phyloP scores from a whole-genome alignment of 2,113 vertebrate species.

The Acanthochromis polyacanthus region DNA sequence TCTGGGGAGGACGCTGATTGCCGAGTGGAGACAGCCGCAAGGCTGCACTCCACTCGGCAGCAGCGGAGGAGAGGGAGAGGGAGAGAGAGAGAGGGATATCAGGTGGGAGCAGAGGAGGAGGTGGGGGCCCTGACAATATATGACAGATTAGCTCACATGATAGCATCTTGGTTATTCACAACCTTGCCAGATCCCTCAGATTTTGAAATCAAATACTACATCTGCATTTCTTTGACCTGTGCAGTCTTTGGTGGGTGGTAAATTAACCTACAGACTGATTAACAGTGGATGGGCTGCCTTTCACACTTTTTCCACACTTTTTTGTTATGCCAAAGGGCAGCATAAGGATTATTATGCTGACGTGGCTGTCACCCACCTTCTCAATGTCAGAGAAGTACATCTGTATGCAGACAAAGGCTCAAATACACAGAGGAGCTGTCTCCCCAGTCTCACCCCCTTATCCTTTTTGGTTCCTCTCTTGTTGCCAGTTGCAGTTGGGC shows the following conservation, averaged over 20 bases:
- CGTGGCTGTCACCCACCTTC: constrained; percentile 45
- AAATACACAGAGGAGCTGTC: constrained; percentile 12
- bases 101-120: too few species aligned
- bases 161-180: constrained; percentile 58
- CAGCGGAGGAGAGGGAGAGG: too few species aligned
- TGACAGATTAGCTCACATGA: constrained; percentile 66
- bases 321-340: constrained; percentile 37
- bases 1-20: too few species aligned
- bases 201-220: constrained; percentile 51
- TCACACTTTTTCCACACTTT: constrained; percentile 27
- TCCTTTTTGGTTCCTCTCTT: constrained; percentile 32
- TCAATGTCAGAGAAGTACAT: constrained; percentile 41
- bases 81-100: too few species aligned
- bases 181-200: constrained; percentile 31
- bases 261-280: constrained; percentile 72
- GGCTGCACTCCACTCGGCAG: too few species aligned
- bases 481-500: constrained; percentile 71
- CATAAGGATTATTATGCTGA: constrained; percentile 55
- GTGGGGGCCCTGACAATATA: too few species aligned
- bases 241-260: constrained; percentile 59
- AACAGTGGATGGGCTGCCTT: constrained; percentile 49
- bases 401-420: constrained; percentile 46
- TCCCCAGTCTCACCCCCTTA: constrained; percentile 15
- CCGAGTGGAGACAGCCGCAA: too few species aligned
- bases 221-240: constrained; percentile 59